Conservation (phyloP, 2,888 invertebrate species). For the Lochmaea capreae region DNA sequence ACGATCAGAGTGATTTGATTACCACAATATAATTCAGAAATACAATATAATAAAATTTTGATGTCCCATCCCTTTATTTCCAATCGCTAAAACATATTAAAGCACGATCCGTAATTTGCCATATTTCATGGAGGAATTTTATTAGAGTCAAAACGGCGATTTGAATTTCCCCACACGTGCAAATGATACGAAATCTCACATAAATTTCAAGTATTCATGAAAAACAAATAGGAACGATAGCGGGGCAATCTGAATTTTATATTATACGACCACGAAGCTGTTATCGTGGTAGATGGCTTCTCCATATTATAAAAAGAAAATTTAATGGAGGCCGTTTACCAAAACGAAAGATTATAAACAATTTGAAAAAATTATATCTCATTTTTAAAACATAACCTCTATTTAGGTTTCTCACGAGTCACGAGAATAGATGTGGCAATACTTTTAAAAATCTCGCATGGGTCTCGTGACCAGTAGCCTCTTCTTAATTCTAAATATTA, state of each 20-base stretch:
- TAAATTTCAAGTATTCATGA: constrained; percentile 49
- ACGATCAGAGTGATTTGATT: background rate
- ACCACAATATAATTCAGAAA: constrained; percentile 9
- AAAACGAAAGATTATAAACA: background rate
- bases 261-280: constrained; percentile 21
- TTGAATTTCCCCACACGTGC: constrained; percentile 47
- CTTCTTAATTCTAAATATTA: too few species aligned
- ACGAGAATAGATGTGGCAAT: too few species aligned
- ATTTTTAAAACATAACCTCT: too few species aligned
- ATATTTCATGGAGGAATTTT: constrained; percentile 43
- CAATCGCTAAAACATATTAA: constrained; percentile 34
- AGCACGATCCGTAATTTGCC: constrained; percentile 42
- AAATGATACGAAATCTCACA: constrained; percentile 45
- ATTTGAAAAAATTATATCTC: too few species aligned
- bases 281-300: constrained; percentile 36
- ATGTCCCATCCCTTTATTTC: background rate
- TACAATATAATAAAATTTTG: constrained; percentile 15
- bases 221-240: constrained; percentile 47
- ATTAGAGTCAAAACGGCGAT: constrained; percentile 46
- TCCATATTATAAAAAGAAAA: constrained; percentile 23
- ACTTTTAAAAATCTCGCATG: too few species aligned
- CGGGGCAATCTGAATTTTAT: constrained; percentile 46
- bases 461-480: too few species aligned
- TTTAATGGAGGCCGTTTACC: constrained; percentile 16
- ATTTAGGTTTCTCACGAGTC: too few species aligned